A percentile compares a stretch with the other conserved stretches of the same genome.
Conservation (phyloP, 2,797 vertebrate genomes). For the Streptopelia turtur region DNA sequence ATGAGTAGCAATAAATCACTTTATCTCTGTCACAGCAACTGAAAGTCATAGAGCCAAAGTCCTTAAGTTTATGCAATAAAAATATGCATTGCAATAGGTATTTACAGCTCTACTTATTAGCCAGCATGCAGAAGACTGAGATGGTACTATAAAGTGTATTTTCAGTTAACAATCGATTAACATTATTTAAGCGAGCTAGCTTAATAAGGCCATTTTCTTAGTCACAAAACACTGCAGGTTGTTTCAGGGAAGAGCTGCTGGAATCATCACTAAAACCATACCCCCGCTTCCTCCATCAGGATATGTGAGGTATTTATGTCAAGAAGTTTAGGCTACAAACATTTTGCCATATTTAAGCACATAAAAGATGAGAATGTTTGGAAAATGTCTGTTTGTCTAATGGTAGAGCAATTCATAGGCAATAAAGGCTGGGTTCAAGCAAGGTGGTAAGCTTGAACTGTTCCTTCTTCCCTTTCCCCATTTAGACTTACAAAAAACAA, state of each 20-base stretch:
- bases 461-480: background rate
- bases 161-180: background rate
- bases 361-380: background rate
- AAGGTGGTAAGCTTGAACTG: background rate
- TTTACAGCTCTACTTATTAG: background rate
- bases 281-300: accelerated
- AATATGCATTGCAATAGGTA: background rate
- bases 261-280: background rate
- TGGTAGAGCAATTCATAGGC: background rate
- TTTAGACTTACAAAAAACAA: background rate
- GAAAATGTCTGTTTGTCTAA: background rate
- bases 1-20: background rate
- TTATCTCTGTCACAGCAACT: background rate
- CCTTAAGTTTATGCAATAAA: background rate
- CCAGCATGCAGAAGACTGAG: background rate
- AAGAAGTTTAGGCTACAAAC: background rate
- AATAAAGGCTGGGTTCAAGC: background rate
- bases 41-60: background rate
- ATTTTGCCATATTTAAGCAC: background rate
- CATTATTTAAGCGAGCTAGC: background rate
- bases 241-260: background rate
- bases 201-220: background rate
- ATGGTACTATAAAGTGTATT: background rate
- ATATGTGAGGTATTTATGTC: background rate
- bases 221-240: background rate